These are phyloP conservation scores for Nymphalis polychloros DNA, from an alignment of 2,888 invertebrate genomes.

Conservation along the genomic window DNA sequence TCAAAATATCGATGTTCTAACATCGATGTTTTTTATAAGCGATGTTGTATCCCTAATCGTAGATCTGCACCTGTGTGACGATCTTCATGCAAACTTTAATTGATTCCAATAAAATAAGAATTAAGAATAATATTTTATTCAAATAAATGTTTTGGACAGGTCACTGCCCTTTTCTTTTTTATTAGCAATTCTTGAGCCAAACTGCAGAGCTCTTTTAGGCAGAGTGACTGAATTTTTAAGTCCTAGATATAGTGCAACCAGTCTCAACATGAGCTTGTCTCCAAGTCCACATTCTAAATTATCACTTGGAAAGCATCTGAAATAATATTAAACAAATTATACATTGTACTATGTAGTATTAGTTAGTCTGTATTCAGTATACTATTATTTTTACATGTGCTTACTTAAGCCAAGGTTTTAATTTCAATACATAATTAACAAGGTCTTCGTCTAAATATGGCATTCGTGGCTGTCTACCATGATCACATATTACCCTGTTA, in stretches of 20 bases:
- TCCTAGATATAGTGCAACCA: slow-evolving; percentile 86
- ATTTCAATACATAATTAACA: slow-evolving; percentile 82
- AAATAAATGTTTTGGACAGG: slow-evolving; percentile 78
- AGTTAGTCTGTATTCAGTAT: neutral
- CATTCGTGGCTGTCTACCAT: slow-evolving; percentile 91
- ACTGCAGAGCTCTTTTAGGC: slow-evolving; percentile 97
- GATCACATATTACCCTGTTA: slow-evolving; percentile 95
- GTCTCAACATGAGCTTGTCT: slow-evolving; percentile 94
- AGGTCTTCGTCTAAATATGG: slow-evolving; percentile 89
- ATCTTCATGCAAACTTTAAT: too few species aligned
- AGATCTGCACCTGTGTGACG: too few species aligned
- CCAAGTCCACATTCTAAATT: slow-evolving; percentile 89
- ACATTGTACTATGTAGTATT: neutral
- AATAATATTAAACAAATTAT: slow-evolving; percentile 39
- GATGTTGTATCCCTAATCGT: too few species aligned
- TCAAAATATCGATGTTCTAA: too few species aligned
- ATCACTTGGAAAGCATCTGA: slow-evolving; percentile 82
- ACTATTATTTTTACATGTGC: slow-evolving; percentile 23
- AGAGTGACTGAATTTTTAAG: slow-evolving; percentile 83
- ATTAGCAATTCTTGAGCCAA: slow-evolving; percentile 97
- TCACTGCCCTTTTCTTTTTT: slow-evolving; percentile 93
- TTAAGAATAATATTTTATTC: neutral
- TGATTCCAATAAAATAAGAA: too few species aligned
- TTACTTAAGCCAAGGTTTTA: slow-evolving; percentile 87
- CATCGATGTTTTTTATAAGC: too few species aligned